These are phyloP conservation scores for Misgurnus anguillicaudatus DNA, from an alignment of 2,113 vertebrate genomes.

Conservation along the genomic window DNA sequence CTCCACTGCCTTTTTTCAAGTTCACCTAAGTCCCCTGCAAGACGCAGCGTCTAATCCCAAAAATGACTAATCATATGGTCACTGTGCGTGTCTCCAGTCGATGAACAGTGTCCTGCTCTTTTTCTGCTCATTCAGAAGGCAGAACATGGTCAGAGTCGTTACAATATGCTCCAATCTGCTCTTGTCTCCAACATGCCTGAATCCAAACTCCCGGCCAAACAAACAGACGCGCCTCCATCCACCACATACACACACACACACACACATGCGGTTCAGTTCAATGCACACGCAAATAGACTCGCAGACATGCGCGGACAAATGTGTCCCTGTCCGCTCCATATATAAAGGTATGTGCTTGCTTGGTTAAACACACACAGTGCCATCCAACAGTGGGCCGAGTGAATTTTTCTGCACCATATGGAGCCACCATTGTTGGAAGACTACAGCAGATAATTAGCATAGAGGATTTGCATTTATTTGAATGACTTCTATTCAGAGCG, in stretches of 20 bases:
- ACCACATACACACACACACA: constrained; percentile 43
- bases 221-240: constrained; percentile 47
- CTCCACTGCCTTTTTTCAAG: not conserved
- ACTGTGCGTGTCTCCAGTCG: constrained; percentile 30
- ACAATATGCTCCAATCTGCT: constrained; percentile 58
- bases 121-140: constrained; percentile 43
- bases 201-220: constrained; percentile 46
- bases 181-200: constrained; percentile 47
- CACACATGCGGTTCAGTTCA: constrained; percentile 29
- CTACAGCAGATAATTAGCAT: constrained; percentile 37
- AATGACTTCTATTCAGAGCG: constrained; percentile 35
- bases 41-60: not conserved
- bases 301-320: constrained; percentile 1
- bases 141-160: constrained; percentile 45
- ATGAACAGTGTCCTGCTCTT: constrained; percentile 43
- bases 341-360: constrained; percentile 9
- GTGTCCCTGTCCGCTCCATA: not conserved
- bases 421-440: constrained; percentile 41
- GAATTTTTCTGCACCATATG: constrained; percentile 42
- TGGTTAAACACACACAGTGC: not conserved
- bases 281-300: not conserved
- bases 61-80: constrained; percentile 44
- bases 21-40: not conserved
- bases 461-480: constrained; percentile 48
- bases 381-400: constrained; percentile 3